Evolutionary conservation across 2,888 invertebrate species (phyloP).

Genomic region (Leuctra nigra): DNA sequence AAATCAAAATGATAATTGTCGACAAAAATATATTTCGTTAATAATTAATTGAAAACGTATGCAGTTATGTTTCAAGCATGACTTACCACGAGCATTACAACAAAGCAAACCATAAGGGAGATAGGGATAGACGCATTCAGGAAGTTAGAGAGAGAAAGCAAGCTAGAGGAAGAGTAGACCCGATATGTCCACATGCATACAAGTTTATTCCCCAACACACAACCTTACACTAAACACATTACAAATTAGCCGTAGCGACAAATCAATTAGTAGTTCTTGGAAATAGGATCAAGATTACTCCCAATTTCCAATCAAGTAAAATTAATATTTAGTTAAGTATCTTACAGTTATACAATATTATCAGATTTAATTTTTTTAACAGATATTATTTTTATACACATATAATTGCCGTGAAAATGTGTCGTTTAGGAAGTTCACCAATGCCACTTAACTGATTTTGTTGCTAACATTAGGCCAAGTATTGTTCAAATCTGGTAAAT

Average conservation of each 20-base stretch:
- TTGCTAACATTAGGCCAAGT: neutral
- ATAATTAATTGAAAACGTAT: too few relatives aligned
- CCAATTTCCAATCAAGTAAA: neutral
- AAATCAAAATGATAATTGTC: too few relatives aligned
- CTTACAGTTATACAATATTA: constrained; percentile 23
- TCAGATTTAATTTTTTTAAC: neutral
- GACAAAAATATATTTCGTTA: too few relatives aligned
- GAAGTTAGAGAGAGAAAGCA: constrained; percentile 11
- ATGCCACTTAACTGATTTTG: neutral
- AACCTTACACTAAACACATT: constrained; percentile 6
- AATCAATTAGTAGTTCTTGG: neutral
- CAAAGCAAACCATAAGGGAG: neutral
- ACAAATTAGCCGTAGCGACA: constrained; percentile 12
- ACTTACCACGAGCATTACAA: too few relatives aligned
- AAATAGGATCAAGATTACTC: neutral
- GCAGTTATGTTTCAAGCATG: too few relatives aligned
- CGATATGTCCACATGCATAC: constrained; percentile 30
- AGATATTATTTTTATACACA: neutral
- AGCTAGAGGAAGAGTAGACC: too few relatives aligned
- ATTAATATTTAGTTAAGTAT: constrained; percentile 16
- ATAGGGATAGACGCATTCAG: neutral
- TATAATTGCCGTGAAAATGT: neutral
- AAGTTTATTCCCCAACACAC: constrained; percentile 26
- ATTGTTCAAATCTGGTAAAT: too few relatives aligned
- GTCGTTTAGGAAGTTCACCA: neutral